Evolutionary conservation across 2,888 invertebrate genomes (phyloP), one percentile per base, ranked within the genome.

Genomic region (Drosophila falleni): DNA sequence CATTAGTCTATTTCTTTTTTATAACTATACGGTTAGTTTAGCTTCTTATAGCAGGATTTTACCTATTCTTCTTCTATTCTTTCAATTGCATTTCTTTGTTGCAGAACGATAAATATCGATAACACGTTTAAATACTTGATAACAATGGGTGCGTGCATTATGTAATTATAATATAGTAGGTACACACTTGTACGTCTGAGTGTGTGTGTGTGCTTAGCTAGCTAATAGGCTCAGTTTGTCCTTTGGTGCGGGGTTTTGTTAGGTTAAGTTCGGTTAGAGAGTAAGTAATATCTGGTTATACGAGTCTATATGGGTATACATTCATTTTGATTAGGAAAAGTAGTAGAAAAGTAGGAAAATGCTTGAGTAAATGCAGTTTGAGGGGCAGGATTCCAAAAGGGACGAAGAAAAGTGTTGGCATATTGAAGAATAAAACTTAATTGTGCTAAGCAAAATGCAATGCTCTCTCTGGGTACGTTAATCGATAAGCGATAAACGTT

Each of bases 211-310:
- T 35, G 9, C 71, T 56, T 56, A 69, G 56, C 41, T 76, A 80
- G 81, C 68, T 73, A 74, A 71, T 63, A 83, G 84, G 78, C 74
- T 68, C 74, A 35, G 56, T 68, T 64, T 81, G 81, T 79, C 74
- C 88, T 69, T 87, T 76, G 88, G 88, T 87, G 88, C 88, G 62
- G 79, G 81, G 41, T 31, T 63, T 37, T 33, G 31, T 44, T 16
- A 50, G 46, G 61, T 49, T 41, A 46, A 56, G 47, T 51, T 50
- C 56, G 13, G 53, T 70, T 56, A 60, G 39, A 29, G 23, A 10
- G 19, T 56, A 50, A 26, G 33, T 56, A 29, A 46, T 42, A 49
- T 62, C 33, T 49, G 54, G 37, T 66, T 47, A n/a, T 31, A 15
- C 1, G 47, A 29, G 26, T 58, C 35, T 19, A 29, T 39, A 42